Evolutionary conservation across 2,888 invertebrate species (phyloP), one percentile per base, ranked within the genome.

Genomic region (Dicyrtoma fusca): DNA sequence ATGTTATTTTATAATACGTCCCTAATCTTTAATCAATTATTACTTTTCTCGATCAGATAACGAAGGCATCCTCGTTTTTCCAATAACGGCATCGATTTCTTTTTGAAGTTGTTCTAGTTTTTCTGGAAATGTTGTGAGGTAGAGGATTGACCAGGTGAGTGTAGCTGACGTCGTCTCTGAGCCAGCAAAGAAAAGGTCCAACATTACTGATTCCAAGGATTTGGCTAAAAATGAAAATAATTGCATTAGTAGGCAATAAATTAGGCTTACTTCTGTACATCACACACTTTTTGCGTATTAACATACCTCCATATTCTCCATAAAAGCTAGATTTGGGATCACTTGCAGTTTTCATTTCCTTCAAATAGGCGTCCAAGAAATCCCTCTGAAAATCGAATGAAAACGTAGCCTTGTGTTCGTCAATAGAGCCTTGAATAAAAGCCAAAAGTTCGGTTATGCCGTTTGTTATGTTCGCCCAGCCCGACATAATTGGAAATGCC

Each of bases 11-110:
- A 57, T 57, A 23, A 1, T 49, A 42, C 51, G 17, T 47, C 17
- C n/a, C n/a, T n/a, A n/a, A n/a, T n/a, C n/a, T n/a, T n/a, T n/a
- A n/a, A n/a, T n/a, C n/a, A n/a, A n/a, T n/a, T n/a, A n/a, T n/a
- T n/a, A 73, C 73, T 45, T 68, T 23, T 53, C 1, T 47, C 51
- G 69, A 17, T 76, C 76, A 21, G 59, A 44, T 14, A 74, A 25
- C 13, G 76, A 62, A 42, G 65, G 45, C 21, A 23, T 45, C 34
- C 75, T 66, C 1, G 63, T 25, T 4, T 57, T 69, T 6, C 76
- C 76, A 11, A 72, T 23, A 2, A 73, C 74, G 2, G 19, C 11
- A 19, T 72, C 65, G 13, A 69, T 19, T 45, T 69, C 69, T 2
- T 55, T 17, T 34, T 57, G 57, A 8, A 69, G 4, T 34, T 57